Percentiles rank a stretch among this genome's conserved stretches.
These are phyloP conservation scores for Gasterosteus nipponicus DNA, from an alignment of 2,113 vertebrate species.

Conservation along the genomic window DNA sequence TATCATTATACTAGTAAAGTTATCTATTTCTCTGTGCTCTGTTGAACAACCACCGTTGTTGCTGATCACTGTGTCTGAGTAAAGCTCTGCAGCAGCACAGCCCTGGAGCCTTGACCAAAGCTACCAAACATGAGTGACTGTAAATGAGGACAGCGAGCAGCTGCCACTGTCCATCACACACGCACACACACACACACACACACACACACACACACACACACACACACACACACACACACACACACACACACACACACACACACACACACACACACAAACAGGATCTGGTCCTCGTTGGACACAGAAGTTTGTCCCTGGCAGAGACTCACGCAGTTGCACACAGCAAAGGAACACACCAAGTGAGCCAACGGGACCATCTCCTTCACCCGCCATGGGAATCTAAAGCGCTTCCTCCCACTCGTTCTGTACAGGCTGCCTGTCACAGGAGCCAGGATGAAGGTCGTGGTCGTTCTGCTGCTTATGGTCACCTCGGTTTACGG, in stretches of 20 bases:
- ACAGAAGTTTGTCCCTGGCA: slow-evolving; percentile 69
- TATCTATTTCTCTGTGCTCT: neutral
- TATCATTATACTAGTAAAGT: neutral
- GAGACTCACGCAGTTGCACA: slow-evolving; percentile 59
- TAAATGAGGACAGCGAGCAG: slow-evolving; percentile 85
- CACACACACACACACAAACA: slow-evolving; percentile 18
- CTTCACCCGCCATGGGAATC: slow-evolving; percentile 56
- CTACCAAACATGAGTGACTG: slow-evolving; percentile 86
- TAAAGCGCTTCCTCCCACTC: slow-evolving; percentile 17
- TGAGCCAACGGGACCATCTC: slow-evolving; percentile 6
- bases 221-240: slow-evolving; percentile 84
- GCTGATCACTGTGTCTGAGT: slow-evolving; percentile 4
- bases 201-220: slow-evolving; percentile 81
- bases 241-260: slow-evolving; percentile 83
- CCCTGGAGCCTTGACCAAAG: slow-evolving; percentile 51
- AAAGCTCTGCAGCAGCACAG: slow-evolving; percentile 12
- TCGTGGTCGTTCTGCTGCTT: slow-evolving; percentile 76
- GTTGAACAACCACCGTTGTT: slow-evolving; percentile 29
- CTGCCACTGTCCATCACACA: slow-evolving; percentile 88
- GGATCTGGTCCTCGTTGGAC: slow-evolving; percentile 30
- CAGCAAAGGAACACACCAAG: slow-evolving; percentile 25
- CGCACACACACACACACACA: slow-evolving; percentile 75
- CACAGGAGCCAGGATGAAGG: slow-evolving; percentile 85
- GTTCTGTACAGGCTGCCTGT: neutral
- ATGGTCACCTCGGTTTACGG: slow-evolving; percentile 81